phyloP scores from a whole-genome alignment of 2,797 vertebrate species.

The Pseudochirops corinnae region DNA sequence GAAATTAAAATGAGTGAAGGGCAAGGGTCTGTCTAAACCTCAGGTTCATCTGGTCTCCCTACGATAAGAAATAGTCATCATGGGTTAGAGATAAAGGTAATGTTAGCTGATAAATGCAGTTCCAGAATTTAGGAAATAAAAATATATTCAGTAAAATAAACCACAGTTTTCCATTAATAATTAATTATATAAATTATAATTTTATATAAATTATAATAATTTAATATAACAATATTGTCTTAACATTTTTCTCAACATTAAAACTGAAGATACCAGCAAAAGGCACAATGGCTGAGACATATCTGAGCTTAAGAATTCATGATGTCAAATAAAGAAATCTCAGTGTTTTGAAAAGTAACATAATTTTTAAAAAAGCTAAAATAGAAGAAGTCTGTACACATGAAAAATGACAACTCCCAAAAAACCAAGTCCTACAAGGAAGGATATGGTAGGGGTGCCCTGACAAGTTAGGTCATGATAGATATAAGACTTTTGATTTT shows the following conservation, averaged over 20 bases:
- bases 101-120: background rate
- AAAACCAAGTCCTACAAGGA: background rate
- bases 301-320: background rate
- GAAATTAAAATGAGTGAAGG: slow-evolving; percentile 16
- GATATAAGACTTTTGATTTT: slow-evolving; percentile 48
- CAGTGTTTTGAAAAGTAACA: background rate
- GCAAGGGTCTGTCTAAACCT: slow-evolving; percentile 29
- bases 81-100: background rate
- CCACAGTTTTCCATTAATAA: background rate
- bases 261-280: background rate
- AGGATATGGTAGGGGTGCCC: slow-evolving; percentile 4
- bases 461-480: slow-evolving; percentile 44
- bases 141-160: background rate
- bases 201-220: background rate
- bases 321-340: background rate
- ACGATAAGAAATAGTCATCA: slow-evolving; percentile 47
- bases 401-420: background rate
- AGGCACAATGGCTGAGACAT: background rate
- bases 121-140: background rate
- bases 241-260: background rate
- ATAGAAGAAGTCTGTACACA: background rate
- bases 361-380: background rate
- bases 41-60: background rate
- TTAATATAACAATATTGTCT: background rate
- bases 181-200: background rate